Percentiles rank a stretch among this genome's conserved stretches.
Conservation (phyloP, 2,888 invertebrate genomes). For the Metalampra italica region DNA sequence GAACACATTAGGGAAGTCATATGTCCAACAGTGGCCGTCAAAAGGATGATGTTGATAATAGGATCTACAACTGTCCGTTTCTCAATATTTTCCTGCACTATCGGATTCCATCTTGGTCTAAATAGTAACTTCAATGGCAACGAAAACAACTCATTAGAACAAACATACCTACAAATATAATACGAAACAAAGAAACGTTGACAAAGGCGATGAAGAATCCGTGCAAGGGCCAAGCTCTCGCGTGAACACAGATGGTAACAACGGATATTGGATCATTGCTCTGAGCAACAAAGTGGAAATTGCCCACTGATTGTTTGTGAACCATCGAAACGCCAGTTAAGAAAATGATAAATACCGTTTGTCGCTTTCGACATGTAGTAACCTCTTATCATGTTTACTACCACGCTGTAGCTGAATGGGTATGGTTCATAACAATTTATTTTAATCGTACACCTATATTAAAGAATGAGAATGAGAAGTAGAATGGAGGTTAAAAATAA, state of each 20-base stretch:
- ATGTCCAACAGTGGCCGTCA: too few species aligned
- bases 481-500: conserved; percentile 2
- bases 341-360: conserved; percentile 36
- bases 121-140: too few species aligned
- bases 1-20: too few species aligned
- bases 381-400: conserved; percentile 55
- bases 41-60: too few species aligned
- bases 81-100: too few species aligned
- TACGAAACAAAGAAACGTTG: too few species aligned
- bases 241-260: not conserved
- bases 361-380: conserved; percentile 44
- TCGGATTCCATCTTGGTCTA: too few species aligned
- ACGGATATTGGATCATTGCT: not conserved
- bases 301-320: conserved; percentile 1
- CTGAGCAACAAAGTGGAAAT: conserved; percentile 2
- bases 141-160: too few species aligned
- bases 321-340: conserved; percentile 13
- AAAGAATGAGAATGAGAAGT: not conserved
- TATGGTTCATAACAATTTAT: conserved; percentile 33
- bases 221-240: too few species aligned
- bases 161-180: too few species aligned
- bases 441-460: conserved; percentile 24
- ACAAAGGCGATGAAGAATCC: too few species aligned
- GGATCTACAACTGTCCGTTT: too few species aligned
- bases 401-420: conserved; percentile 53